Evolutionary conservation across 2,888 invertebrate species (phyloP).

Genomic region (Dexiosoma caninum): DNA sequence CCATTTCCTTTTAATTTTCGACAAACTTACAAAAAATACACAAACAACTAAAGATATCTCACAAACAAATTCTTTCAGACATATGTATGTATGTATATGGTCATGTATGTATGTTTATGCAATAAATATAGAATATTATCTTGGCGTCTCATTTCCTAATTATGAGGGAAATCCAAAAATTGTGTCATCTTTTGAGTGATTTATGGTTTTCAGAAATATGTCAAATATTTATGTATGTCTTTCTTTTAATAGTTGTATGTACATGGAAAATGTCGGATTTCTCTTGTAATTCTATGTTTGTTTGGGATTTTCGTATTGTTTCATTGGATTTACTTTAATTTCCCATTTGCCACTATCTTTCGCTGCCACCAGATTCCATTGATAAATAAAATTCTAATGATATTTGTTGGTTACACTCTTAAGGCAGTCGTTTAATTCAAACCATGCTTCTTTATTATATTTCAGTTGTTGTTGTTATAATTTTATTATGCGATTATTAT

Average conservation of each 20-base stretch:
- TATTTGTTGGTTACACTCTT: neutral
- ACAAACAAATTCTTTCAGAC: neutral
- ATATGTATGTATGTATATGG: neutral
- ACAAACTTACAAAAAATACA: neutral
- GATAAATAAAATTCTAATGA: neutral
- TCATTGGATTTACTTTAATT: constrained; percentile 26
- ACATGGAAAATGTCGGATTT: constrained; percentile 19
- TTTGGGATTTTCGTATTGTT: neutral
- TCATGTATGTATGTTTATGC: neutral
- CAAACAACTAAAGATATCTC: too few species aligned
- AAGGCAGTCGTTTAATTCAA: neutral
- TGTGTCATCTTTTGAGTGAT: constrained; percentile 77
- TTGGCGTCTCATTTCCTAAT: constrained; percentile 73
- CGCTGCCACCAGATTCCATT: neutral
- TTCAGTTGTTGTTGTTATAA: neutral
- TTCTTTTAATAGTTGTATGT: constrained; percentile 49
- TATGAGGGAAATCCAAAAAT: constrained; percentile 76
- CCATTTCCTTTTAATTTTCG: neutral
- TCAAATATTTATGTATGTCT: constrained; percentile 69
- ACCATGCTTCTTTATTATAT: neutral
- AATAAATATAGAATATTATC: constrained; percentile 27
- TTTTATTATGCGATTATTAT: neutral
- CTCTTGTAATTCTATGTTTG: too few species aligned
- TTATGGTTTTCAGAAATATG: constrained; percentile 77
- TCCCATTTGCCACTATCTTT: constrained; percentile 32